Percentiles rank a stretch among this genome's conserved stretches.
Conservation (phyloP, 2,113 vertebrate genomes). For the Tapirus terrestris region DNA sequence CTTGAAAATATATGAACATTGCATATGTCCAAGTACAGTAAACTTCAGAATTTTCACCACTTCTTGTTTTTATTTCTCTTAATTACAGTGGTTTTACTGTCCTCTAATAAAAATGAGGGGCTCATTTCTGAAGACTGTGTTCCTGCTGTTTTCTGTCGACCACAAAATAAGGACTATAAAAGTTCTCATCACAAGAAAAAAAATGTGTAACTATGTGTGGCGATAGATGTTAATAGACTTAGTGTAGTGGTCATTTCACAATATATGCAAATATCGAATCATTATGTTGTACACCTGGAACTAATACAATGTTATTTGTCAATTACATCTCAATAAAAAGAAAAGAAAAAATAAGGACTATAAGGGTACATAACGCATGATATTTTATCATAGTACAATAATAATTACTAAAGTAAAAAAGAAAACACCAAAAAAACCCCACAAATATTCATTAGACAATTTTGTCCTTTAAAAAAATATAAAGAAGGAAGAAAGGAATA, state of each 20-base stretch:
- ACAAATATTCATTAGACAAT: neutral
- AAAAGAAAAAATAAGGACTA: neutral
- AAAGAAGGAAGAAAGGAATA: neutral
- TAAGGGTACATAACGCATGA: neutral
- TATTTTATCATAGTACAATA: constrained; percentile 24
- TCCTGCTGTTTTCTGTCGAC: neutral
- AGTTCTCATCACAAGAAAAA: neutral
- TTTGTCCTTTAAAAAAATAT: neutral
- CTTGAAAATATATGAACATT: constrained; percentile 2
- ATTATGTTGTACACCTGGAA: neutral
- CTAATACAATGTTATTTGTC: neutral
- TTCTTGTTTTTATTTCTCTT: neutral
- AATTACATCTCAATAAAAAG: neutral
- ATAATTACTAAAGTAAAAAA: neutral
- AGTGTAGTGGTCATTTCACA: neutral
- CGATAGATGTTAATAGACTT: neutral
- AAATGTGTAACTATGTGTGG: neutral
- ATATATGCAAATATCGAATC: neutral
- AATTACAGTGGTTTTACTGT: neutral
- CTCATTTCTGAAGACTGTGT: neutral
- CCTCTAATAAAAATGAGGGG: neutral
- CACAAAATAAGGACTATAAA: neutral
- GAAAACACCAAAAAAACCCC: neutral
- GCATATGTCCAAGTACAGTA: neutral
- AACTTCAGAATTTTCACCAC: constrained; percentile 3